phyloP scores from a whole-genome alignment of 1,140 invertebrate species.

The Trinorchestia longiramus region DNA sequence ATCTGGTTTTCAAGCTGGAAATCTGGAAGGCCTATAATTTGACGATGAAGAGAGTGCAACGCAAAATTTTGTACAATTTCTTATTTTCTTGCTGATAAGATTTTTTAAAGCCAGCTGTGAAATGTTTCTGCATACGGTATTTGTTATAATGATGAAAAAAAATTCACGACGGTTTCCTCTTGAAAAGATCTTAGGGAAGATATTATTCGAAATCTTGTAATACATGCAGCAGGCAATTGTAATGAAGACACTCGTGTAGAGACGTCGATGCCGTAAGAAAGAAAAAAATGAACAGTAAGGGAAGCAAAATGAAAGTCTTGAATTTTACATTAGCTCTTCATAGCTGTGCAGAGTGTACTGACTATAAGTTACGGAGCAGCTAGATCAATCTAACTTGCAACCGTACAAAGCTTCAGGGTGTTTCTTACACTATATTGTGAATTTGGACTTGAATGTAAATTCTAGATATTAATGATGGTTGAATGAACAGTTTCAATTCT shows the following conservation, averaged over 20 bases:
- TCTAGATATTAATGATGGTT: not conserved
- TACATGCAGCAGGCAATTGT: not conserved
- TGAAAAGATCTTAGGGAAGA: not conserved
- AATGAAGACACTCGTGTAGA: not conserved
- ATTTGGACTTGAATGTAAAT: not conserved
- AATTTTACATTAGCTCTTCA: not conserved
- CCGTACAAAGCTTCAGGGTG: not conserved
- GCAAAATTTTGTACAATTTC: not conserved
- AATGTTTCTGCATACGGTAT: not conserved
- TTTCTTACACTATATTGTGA: not conserved
- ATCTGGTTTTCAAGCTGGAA: not conserved
- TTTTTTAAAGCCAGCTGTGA: not conserved
- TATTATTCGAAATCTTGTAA: not conserved
- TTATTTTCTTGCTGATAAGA: not conserved
- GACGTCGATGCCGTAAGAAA: not conserved
- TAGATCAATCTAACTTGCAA: not conserved
- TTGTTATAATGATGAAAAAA: too few relatives aligned
- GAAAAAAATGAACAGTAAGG: not conserved
- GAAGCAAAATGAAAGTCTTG: not conserved
- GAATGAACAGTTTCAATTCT: not conserved
- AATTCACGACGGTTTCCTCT: not conserved
- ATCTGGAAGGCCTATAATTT: not conserved
- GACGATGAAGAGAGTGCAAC: not conserved
- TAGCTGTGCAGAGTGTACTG: not conserved
- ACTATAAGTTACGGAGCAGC: not conserved